Base-by-base conservation (phyloP, 2,888 invertebrate species). In the Caenorhabditis virilis region DNA sequence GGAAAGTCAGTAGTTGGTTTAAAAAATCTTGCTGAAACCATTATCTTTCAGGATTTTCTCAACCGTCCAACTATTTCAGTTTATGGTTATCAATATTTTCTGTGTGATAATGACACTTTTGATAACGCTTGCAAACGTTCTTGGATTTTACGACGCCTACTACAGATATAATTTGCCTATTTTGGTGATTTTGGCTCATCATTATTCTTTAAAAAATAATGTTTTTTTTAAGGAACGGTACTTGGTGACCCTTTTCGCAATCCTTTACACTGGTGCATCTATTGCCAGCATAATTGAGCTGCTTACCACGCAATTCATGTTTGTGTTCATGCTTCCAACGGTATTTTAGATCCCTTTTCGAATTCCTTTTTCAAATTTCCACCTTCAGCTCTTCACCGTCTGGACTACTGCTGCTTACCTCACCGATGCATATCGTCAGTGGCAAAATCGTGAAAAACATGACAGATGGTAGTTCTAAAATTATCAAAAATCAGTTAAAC, bases 141-240 rank as follows among this genome's bases (percentile, higher is more conserved):
- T 70, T 23, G 75, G 76, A 7, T 63, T 69, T 2, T 74, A 68
- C 41, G 78, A 78, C 39, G 69, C 77, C 7, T 78, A 55, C 48
- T 78, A 78, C 55, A 69, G 74, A 30, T 78, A 58, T 46, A 78
- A 78, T 52, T 76, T 75, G 38, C 69, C 67, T n/a, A 47, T 78
- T 33, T 42, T 78, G 49, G 78, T 77, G 46, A 50, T 55, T 30
- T 20, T 22, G 3, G 38, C 36, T 20, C 25, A 30, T 25, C 13
- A 45, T 45, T 3, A 11, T 30, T 46, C 16, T 30, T 16, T 55
- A 48, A n/a, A n/a, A n/a, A n/a, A n/a, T n/a, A n/a, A n/a, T n/a
- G n/a, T n/a, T n/a, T n/a, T n/a, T n/a, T n/a, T n/a, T n/a, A n/a
- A n/a, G n/a, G 57, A 50, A 23, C 27, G 57, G 1, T 65, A 70